Base-by-base conservation (phyloP, 30 jellyfish, hydroid and myxozoan genomes). In the Aurelia sp. region DNA sequence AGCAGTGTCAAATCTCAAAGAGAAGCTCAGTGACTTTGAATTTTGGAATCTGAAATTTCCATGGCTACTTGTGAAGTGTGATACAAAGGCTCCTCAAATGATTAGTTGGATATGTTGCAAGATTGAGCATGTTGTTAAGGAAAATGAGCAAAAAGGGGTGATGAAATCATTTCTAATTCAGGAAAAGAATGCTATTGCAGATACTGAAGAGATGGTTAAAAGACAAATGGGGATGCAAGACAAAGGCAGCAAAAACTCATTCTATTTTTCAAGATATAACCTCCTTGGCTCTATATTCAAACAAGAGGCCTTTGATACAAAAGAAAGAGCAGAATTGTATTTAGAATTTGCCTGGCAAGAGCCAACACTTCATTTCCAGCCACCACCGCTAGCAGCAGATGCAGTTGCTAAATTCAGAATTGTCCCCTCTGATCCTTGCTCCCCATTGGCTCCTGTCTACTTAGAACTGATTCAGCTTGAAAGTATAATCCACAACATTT, bases 301-400 rank as follows among this genome's bases (percentile, higher is more conserved):
- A 40, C 47, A 59, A 17, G 71, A 48, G 16, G 53, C 52, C 0
- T 67, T 51, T 69, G 71, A 27, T 53, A 27, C 44, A 8, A 62
- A n/a, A 21, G 82, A 76, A 4, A 51, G 62, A 23, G 63, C 78
- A 15, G 40, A 18, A 62, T 66, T 76, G 55, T 33, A 66, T 11
- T 30, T 86, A 17, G 96, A 86, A n/a, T 70, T 86, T 55, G 76
- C 89, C 12, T 86, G 96, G 96, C 78, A 66, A 31, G 96, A 77
- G 13, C 21, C 62, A 18, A 72, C 89, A 27, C 67, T 66, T 8
- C 90, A 90, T 11, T 13, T 23, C 23, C 62, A 68, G 33, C 90
- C 82, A 4, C 90, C 90, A 40, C 96, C 96, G 16, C 62, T 71
- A 6, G 30, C 89, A 3, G 85, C 89, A 16, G 87, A 86, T 37